These are phyloP conservation scores for Phasia obesa DNA, from an alignment of 2,888 invertebrate genomes.

Conservation along the genomic window DNA sequence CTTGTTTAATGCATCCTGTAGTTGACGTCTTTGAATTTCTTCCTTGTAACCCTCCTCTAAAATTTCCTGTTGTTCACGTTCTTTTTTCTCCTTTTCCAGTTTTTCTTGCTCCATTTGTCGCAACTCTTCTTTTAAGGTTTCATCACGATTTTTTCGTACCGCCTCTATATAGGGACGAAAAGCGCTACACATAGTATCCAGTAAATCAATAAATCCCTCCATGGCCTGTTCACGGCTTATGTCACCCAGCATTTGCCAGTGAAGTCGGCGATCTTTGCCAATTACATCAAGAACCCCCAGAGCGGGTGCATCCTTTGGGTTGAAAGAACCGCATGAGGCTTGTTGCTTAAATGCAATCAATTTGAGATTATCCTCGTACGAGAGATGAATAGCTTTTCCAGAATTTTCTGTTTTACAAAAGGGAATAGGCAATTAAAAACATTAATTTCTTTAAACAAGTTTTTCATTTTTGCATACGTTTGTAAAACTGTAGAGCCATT, in stretches of 20 bases:
- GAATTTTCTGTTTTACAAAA: slow-evolving; percentile 89
- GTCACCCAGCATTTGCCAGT: slow-evolving; percentile 96
- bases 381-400: slow-evolving; percentile 97
- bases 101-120: slow-evolving; percentile 79
- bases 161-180: slow-evolving; percentile 96
- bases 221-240: slow-evolving; percentile 94
- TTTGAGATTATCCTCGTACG: slow-evolving; percentile 95
- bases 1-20: slow-evolving; percentile 97
- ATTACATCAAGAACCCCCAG: slow-evolving; percentile 97
- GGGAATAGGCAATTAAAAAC: not conserved
- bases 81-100: slow-evolving; percentile 74
- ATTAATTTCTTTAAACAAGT: not conserved
- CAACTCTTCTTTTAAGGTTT: slow-evolving; percentile 86
- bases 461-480: slow-evolving; percentile 86
- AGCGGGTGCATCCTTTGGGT: slow-evolving; percentile 88
- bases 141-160: slow-evolving; percentile 93
- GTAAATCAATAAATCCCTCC: slow-evolving; percentile 93
- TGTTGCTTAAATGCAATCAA: slow-evolving; percentile 96
- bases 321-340: slow-evolving; percentile 91
- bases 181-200: slow-evolving; percentile 93
- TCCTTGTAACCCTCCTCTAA: slow-evolving; percentile 79
- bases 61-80: slow-evolving; percentile 77
- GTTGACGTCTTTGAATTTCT: slow-evolving; percentile 85
- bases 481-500: slow-evolving; percentile 94
- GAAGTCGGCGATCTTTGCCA: slow-evolving; percentile 94